A percentile compares a stretch with the other conserved stretches of the same genome.
phyloP scores from a whole-genome alignment of 2,888 invertebrate genomes.

The Acrobasis consociella region DNA sequence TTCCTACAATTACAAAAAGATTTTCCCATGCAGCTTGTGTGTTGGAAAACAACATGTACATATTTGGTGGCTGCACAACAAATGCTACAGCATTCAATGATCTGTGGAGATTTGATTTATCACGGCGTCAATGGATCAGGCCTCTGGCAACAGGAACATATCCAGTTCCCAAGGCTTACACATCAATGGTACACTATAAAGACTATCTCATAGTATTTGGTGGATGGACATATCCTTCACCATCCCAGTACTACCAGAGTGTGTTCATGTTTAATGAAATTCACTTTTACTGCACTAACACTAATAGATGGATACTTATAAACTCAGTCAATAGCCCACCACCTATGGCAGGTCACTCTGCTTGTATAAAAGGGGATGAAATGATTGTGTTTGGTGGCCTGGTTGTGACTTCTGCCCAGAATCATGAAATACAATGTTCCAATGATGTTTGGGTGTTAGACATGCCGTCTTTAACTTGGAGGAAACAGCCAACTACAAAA shows the following conservation, averaged over 20 bases:
- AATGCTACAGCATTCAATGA: conserved; percentile 98
- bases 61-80: conserved; percentile 98
- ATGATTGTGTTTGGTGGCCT: conserved; percentile 93
- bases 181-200: conserved; percentile 94
- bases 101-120: conserved; percentile 96
- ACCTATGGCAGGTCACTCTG: conserved; percentile 96
- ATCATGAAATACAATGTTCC: conserved; percentile 79
- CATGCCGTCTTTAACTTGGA: conserved; percentile 89
- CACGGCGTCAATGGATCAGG: conserved; percentile 91
- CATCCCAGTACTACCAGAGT: conserved; percentile 92
- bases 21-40: conserved; percentile 96
- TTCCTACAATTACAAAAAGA: conserved; percentile 92
- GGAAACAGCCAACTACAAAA: conserved; percentile 86
- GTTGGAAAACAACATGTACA: conserved; percentile 93
- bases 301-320: conserved; percentile 90
- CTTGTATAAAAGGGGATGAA: conserved; percentile 89
- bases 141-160: conserved; percentile 92
- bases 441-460: conserved; percentile 96
- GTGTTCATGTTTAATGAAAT: conserved; percentile 96
- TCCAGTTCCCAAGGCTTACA: conserved; percentile 98
- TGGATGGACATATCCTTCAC: conserved; percentile 96
- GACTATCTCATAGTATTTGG: conserved; percentile 94
- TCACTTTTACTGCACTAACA: conserved; percentile 91
- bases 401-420: conserved; percentile 77
- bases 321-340: conserved; percentile 88